Evolutionary conservation across 2,113 vertebrate genomes (phyloP), one percentile per base, ranked within the genome.

Genomic region (Nyctereutes procyonoides): DNA sequence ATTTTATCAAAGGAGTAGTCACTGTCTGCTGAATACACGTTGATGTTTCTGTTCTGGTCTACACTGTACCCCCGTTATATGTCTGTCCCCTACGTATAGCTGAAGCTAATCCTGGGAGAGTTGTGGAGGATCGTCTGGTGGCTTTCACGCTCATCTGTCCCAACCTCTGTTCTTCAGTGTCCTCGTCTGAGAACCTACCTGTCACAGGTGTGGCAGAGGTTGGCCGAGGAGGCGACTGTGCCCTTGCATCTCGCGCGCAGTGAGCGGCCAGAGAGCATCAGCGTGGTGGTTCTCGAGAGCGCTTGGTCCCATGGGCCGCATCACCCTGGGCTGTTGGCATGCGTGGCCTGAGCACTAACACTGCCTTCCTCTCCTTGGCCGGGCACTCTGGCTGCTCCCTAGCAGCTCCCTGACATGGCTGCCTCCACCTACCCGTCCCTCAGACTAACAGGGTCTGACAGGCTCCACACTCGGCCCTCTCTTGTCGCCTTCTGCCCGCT

Each of bases 281-380:
- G 22, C 14, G 16, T 35, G 7, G 22, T n/a, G 11, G 16, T 30
- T 17, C 48, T 73, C 22, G 12, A 15, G 26, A 28, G 53, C 38
- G 0, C 16, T 63, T 30, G 3, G 3, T 43, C 9, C 51, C 24
- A 19, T 43, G 20, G 0, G 13, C 28, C 13, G 1, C 24, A n/a
- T 43, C 32, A 14, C 32, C n/a, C 48, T 67, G 28, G 24, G 8
- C 0, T 43, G 26, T 43, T 16, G 38, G 5, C 17, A 17, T 7
- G 2, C 3, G 22, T 77, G 30, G 11, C 58, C 55, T 26, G 82
- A 32, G 32, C 28, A 2, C 38, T 26, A 32, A 17, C 2, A 4
- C 10, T 9, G 22, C 32, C 58, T 32, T 38, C 55, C 13, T 43
- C 17, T 38, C 48, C 38, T 15, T 6, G 8, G 17, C 35, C 5